Evolutionary conservation across 2,888 invertebrate genomes (phyloP).

Genomic region (Ennomos erosarius): DNA sequence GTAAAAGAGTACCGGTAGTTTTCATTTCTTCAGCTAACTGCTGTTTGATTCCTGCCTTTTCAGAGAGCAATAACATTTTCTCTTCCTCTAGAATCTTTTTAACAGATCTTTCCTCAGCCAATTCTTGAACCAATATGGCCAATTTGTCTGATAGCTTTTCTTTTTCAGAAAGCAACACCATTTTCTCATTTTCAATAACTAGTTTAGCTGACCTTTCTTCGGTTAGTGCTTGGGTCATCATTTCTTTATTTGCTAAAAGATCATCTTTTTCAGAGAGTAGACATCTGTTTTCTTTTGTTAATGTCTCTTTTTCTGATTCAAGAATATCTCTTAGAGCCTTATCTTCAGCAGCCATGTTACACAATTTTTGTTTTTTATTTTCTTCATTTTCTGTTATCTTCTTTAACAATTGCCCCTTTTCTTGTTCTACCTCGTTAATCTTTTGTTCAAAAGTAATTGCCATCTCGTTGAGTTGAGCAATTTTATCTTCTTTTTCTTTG

Average conservation of each 20-base stretch:
- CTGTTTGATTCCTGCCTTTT: slow-evolving; percentile 38
- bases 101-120: slow-evolving; percentile 8
- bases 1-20: slow-evolving; percentile 32
- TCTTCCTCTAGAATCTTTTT: slow-evolving; percentile 30
- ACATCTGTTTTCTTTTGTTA: slow-evolving; percentile 17
- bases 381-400: slow-evolving; percentile 33
- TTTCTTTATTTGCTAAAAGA: slow-evolving; percentile 5
- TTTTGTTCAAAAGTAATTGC: slow-evolving; percentile 21
- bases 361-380: slow-evolving; percentile 28
- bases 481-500: slow-evolving; percentile 46
- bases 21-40: slow-evolving; percentile 41
- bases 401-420: slow-evolving; percentile 24
- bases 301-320: slow-evolving; percentile 33
- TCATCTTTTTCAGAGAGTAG: slow-evolving; percentile 25
- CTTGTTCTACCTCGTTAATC: slow-evolving; percentile 20
- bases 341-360: slow-evolving; percentile 31
- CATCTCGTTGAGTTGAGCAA: slow-evolving; percentile 39
- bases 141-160: slow-evolving; percentile 19
- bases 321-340: slow-evolving; percentile 29
- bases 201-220: slow-evolving; percentile 3
- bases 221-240: slow-evolving; percentile 11
- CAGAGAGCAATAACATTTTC: slow-evolving; percentile 33
- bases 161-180: slow-evolving; percentile 35
- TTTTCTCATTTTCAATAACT: slow-evolving; percentile 37
- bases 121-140: slow-evolving; percentile 4